Base-by-base conservation (phyloP, 1,140 invertebrate species). In the Trichoplusia ni region DNA sequence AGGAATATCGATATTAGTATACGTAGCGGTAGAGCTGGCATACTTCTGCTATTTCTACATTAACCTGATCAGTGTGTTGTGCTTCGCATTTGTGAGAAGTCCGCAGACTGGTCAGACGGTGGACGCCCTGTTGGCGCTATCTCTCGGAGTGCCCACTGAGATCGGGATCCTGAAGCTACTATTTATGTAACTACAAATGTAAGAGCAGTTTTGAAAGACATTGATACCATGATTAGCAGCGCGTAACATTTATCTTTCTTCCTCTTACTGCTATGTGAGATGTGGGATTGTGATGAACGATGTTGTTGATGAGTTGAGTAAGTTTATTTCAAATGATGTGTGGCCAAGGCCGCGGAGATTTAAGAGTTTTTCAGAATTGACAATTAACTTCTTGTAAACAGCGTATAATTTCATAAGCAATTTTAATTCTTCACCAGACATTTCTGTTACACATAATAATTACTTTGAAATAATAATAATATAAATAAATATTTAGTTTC, bases 181-280 rank as follows among this genome's bases (percentile, higher is more conserved):
- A 9, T 80, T 60, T 25, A 74, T 81, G 67, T 72, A 68, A 4
- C 8, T 73, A 6, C 46, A 71, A 35, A 67, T 53, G 81, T 82
- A 71, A 65, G 74, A 67, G 14, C 7, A 11, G 4, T 4, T 37
- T 7, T 42, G 8, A 18, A 40, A 4, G 16, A 14, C n/a, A 1
- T 16, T 6, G 13, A 9, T 35, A 35, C 2, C 4, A 4, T 2
- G 4, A 35, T 35, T 6, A n/a, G n/a, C n/a, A n/a, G n/a, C n/a
- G n/a, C n/a, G n/a, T n/a, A n/a, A n/a, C n/a, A n/a, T n/a, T n/a
- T n/a, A n/a, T n/a, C n/a, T n/a, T n/a, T n/a, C n/a, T n/a, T n/a
- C n/a, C n/a, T n/a, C n/a, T n/a, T n/a, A n/a, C n/a, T n/a, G 3
- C 7, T 4, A 4, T 27, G 7, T 27, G 3, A 7, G n/a, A n/a